A percentile compares a stretch with the other conserved stretches of the same genome.
Evolutionary conservation across 2,888 invertebrate species (phyloP).

Genomic region (Lordiphosa andalusiaca): DNA sequence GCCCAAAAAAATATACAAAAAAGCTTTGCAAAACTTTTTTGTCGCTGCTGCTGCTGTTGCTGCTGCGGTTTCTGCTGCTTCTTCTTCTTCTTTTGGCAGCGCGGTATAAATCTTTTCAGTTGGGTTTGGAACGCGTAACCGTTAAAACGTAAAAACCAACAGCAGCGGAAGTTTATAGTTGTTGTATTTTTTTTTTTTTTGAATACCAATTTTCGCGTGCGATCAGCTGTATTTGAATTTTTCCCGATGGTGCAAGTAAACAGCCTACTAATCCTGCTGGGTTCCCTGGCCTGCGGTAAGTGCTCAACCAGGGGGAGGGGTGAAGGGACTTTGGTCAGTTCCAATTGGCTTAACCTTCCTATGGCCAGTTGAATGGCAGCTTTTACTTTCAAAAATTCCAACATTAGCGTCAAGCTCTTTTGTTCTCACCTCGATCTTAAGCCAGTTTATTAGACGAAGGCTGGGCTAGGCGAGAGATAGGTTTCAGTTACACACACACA

Average conservation of each 20-base stretch:
- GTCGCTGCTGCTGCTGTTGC: background rate
- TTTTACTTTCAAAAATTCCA: slow-evolving; percentile 70
- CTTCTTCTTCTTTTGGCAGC: slow-evolving; percentile 68
- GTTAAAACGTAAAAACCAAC: slow-evolving; percentile 64
- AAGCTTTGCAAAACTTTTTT: slow-evolving; percentile 61
- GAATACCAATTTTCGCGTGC: background rate
- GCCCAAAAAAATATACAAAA: slow-evolving; percentile 31
- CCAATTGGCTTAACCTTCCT: slow-evolving; percentile 44
- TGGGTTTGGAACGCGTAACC: slow-evolving; percentile 75
- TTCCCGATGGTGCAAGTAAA: slow-evolving; percentile 36
- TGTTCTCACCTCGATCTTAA: slow-evolving; percentile 39
- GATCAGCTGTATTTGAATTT: slow-evolving; percentile 2
- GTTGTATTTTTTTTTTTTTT: background rate
- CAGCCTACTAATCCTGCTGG: slow-evolving; percentile 64
- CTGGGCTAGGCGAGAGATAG: slow-evolving; percentile 36
- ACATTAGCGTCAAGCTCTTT: slow-evolving; percentile 15
- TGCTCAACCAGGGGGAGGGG: slow-evolving; percentile 15
- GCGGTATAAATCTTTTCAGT: slow-evolving; percentile 75
- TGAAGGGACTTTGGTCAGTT: slow-evolving; percentile 12
- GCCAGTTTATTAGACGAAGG: slow-evolving; percentile 55
- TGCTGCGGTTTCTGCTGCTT: slow-evolving; percentile 20
- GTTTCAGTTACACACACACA: slow-evolving; percentile 43
- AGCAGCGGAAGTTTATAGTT: slow-evolving; percentile 53
- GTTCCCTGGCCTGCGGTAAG: slow-evolving; percentile 66
- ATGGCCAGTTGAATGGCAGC: slow-evolving; percentile 34